Base-by-base conservation (phyloP, 2,888 invertebrate genomes). In the Trachelus stipa region DNA sequence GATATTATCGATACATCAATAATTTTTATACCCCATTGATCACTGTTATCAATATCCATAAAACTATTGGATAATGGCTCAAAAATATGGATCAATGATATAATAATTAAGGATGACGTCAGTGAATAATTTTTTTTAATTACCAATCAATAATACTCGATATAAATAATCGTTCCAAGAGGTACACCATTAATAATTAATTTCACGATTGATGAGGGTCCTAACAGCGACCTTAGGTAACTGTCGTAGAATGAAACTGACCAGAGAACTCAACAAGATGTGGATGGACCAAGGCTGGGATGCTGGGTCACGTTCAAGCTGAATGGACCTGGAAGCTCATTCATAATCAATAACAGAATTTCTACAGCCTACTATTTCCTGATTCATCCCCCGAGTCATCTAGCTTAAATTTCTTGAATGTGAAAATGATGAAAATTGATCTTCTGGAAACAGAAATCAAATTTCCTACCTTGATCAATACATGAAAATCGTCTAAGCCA, bases 271-370 rank as follows among this genome's bases (percentile, higher is more conserved):
- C 35, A 76, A 80, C 81, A 82, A 81, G 82, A 75, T 75, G 82
- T 81, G 82, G 85, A 83, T 85, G 84, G 81, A 83, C 84, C 83
- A 81, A 82, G 83, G 84, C 84, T 84, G 79, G 76, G 81, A 79
- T 74, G 81, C 81, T 85, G 87, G 87, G 88, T 88, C 87, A 87
- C 81, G 87, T 86, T 85, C 84, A 84, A 87, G 78, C 85, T 88
- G 88, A 89, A 89, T 89, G 88, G 82, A 84, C 80, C 84, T 83
- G 79, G 80, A 81, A 78, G 78, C 81, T 86, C 88, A 88, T 89
- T 89, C 88, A 89, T 87, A 85, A 87, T 87, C 87, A 83, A 88
- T 88, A 84, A 31, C 34, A 71, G 71, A 71, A 71, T 71, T 71
- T 71, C 71, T 12, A 2, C 56, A 15, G 56, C 9, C 23, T 56